phyloP scores from a whole-genome alignment of 2,113 vertebrate species.

The Ranitomeya imitator region DNA sequence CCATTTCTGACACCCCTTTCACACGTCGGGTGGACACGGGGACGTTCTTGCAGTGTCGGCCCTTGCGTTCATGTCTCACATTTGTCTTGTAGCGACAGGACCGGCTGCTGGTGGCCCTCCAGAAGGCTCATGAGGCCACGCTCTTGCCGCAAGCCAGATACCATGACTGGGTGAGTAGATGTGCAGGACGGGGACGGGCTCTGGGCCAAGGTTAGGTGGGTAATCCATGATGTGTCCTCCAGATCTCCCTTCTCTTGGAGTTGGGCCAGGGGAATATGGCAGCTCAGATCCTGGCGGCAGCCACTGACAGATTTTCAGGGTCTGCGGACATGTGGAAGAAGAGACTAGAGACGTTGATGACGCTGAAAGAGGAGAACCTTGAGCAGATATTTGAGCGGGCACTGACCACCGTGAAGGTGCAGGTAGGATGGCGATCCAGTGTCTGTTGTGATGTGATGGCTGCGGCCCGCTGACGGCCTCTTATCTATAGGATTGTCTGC shows the following conservation, averaged over 20 bases:
- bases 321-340: conserved; percentile 78
- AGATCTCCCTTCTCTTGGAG: conserved; percentile 65
- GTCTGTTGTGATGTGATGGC: background rate
- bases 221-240: background rate
- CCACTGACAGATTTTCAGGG: conserved; percentile 70
- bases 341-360: conserved; percentile 79
- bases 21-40: background rate
- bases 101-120: conserved; percentile 76
- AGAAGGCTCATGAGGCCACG: conserved; percentile 76
- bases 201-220: background rate
- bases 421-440: conserved; percentile 70
- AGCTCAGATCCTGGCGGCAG: conserved; percentile 73
- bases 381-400: conserved; percentile 80
- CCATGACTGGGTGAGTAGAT: conserved; percentile 85
- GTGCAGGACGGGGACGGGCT: background rate
- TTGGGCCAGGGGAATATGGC: conserved; percentile 69
- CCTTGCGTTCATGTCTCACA: background rate
- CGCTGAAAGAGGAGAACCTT: conserved; percentile 68
- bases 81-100: conserved; percentile 76
- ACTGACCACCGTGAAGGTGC: conserved; percentile 73
- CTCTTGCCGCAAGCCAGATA: conserved; percentile 82
- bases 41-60: background rate
- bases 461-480: background rate
- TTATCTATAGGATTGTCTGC: conserved; percentile 76
- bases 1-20: no score